phyloP scores from a whole-genome alignment of 2,797 vertebrate species.

The Typhlichthys subterraneus region DNA sequence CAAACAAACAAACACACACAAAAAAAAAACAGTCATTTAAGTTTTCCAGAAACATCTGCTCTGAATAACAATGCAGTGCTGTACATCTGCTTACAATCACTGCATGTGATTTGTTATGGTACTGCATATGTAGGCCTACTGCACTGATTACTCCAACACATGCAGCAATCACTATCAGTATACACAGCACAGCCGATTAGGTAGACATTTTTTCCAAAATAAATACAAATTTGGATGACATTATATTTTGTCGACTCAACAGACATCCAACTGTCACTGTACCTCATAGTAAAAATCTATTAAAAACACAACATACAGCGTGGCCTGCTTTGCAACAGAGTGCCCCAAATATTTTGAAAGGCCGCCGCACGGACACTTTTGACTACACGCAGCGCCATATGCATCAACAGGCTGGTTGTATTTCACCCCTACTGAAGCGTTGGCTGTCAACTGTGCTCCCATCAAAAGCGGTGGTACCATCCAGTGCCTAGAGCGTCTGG shows the following conservation, averaged over 20 bases:
- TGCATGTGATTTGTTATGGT: conserved; percentile 53
- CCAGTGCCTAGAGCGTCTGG: conserved; percentile 70
- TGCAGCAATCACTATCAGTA: too few species aligned
- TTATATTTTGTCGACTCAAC: conserved; percentile 4
- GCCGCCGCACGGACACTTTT: conserved; percentile 42
- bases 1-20: conserved; percentile 36
- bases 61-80: conserved; percentile 69
- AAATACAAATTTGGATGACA: background rate
- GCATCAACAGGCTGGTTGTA: conserved; percentile 57
- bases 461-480: conserved; percentile 70
- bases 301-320: conserved; percentile 31
- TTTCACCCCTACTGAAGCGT: conserved; percentile 61
- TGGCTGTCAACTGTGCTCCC: conserved; percentile 69
- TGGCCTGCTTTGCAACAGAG: conserved; percentile 30
- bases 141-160: too few species aligned
- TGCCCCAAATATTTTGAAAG: conserved; percentile 48
- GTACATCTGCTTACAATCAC: conserved; percentile 80
- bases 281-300: background rate
- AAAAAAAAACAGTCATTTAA: conserved; percentile 52
- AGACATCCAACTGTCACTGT: too few species aligned
- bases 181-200: too few species aligned
- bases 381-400: conserved; percentile 29
- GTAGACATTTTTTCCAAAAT: background rate
- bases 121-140: conserved; percentile 18
- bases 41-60: conserved; percentile 84